Evolutionary conservation across 2,888 invertebrate species (phyloP), one percentile per base, ranked within the genome.

Genomic region (Stramonita haemastoma): DNA sequence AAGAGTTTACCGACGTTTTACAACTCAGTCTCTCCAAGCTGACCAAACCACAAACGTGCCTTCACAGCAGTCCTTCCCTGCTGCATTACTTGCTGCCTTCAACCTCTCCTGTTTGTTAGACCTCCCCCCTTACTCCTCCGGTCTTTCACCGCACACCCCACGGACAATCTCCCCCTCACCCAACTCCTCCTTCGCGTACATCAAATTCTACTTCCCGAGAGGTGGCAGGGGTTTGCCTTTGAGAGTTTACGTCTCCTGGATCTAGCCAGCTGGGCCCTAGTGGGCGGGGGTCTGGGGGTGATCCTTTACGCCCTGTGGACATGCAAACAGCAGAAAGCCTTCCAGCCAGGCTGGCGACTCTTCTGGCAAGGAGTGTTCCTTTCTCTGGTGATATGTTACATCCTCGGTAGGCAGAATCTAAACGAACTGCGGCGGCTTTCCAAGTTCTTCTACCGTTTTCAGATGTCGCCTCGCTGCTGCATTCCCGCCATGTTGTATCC

Each of bases 401-500:
- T 93, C 17, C 70, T 94, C 15, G 95, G 95, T 6, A 90, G 95
- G 34, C 93, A 93, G 60, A 94, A 95, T 91, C 36, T 96, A 8
- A 91, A 94, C 87, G 93, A 95, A 79, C 83, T 95, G n/a, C 90
- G 95, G 22, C 92, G 94, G 73, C 87, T 94, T 34, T 93, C 93
- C 22, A 92, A 92, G 22, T 91, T 93, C 32, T 91, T 95, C 15
- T 94, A 95, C 90, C 92, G 91, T 17, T 92, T 95, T 15, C 90
- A 91, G 19, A 87, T 91, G 13, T 94, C 95, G 5, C 95, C 95
- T 0, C 93, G 93, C 11, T 96, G 96, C 87, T 96, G 96, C 90
- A 95, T 95, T 0, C 95, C 94, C 2, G 95, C 95, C 46, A 93
- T 95, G 93, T 90, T 96, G 73, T 96, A 95, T 87, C 93, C 94